Percentiles rank a stretch among this genome's conserved stretches.
Conservation (phyloP, 2,113 vertebrate genomes). For the Brienomyrus brachyistius region DNA sequence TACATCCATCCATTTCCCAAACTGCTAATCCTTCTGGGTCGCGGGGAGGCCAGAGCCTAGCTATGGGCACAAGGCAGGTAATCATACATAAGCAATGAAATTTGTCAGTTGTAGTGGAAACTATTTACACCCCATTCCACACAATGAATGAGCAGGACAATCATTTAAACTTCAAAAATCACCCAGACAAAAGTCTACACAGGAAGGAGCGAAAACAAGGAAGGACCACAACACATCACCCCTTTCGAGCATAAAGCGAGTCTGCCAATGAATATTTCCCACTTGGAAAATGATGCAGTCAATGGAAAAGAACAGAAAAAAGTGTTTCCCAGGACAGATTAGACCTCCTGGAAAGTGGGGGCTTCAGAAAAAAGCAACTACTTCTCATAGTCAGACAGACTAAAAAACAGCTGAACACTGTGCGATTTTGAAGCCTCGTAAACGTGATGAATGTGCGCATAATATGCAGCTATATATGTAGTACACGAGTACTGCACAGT, state of each 20-base stretch:
- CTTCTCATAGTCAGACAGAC: too few species aligned
- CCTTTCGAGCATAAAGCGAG: background rate
- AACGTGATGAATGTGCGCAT: background rate
- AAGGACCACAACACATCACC: background rate
- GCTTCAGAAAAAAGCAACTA: background rate
- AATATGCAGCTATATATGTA: background rate
- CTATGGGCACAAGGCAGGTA: too few species aligned
- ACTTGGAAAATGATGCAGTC: background rate
- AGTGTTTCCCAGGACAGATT: background rate
- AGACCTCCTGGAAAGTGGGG: background rate
- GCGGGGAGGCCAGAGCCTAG: too few species aligned
- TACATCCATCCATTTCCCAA: background rate
- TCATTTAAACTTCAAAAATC: background rate
- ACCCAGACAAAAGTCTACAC: background rate
- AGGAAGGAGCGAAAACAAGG: background rate
- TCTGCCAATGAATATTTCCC: slow-evolving; percentile 7
- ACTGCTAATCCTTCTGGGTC: too few species aligned
- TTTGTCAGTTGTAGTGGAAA: background rate
- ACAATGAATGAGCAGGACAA: background rate
- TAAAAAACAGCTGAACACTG: background rate
- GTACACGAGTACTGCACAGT: background rate
- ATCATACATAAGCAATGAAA: background rate
- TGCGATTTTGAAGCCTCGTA: background rate
- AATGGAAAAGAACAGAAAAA: background rate
- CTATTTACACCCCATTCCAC: background rate